These are phyloP conservation scores for Phalacrocorax pelagicus DNA, from an alignment of 2,113 vertebrate genomes.

Conservation along the genomic window DNA sequence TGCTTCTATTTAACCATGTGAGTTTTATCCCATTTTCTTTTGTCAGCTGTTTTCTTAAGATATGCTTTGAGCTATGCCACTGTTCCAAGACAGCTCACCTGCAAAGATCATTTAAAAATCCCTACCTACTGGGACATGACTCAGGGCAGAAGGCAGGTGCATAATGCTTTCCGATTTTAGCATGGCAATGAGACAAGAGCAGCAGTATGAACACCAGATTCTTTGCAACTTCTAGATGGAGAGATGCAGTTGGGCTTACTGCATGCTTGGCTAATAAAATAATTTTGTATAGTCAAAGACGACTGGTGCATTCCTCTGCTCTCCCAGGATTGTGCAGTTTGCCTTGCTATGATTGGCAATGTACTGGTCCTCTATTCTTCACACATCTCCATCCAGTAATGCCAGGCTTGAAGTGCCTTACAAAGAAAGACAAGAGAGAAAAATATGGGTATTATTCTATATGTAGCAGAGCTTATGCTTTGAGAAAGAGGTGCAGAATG, in stretches of 20 bases:
- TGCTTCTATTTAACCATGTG: neutral
- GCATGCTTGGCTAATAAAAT: neutral
- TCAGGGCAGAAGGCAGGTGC: neutral
- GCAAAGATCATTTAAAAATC: neutral
- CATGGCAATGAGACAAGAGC: neutral
- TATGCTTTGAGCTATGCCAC: neutral
- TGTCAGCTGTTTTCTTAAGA: neutral
- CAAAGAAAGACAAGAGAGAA: neutral
- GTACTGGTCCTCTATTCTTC: neutral
- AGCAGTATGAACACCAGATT: neutral
- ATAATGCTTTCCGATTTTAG: neutral
- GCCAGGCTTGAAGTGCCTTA: neutral
- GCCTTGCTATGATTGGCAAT: neutral
- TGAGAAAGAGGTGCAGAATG: neutral
- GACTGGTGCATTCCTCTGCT: neutral
- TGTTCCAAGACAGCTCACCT: neutral
- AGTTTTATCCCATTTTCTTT: neutral
- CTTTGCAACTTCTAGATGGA: neutral
- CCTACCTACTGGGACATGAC: neutral
- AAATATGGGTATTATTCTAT: neutral
- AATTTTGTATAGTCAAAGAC: neutral
- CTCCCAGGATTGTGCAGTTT: neutral
- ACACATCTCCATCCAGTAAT: neutral
- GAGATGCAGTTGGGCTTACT: neutral
- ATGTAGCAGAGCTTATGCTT: neutral